Base-by-base conservation (phyloP, 2,113 vertebrate genomes). In the Mesoclemmys tuberculata region DNA sequence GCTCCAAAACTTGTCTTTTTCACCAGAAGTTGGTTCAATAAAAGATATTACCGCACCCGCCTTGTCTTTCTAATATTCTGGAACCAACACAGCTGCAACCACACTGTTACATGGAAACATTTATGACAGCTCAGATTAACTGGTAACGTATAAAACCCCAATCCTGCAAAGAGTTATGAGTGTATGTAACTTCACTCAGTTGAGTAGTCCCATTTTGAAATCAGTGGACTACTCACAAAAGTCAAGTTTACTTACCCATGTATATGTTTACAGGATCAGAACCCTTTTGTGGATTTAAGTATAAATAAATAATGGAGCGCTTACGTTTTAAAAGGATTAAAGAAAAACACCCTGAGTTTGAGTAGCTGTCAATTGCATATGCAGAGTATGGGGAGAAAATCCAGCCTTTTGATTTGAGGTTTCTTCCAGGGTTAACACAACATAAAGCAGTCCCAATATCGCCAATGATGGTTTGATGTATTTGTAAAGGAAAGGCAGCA, bases 321-420 rank as follows among this genome's bases (percentile, higher is more conserved):
- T 90, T 84, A 85, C 92, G 41, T 52, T 93, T 64, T 52, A 26
- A 82, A 14, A 87, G 82, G 31, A 92, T 94, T 94, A 92, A 96
- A 90, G 77, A 84, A 88, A 91, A 87, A 71, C 92, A 87, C 88
- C 61, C 29, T 26, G 9, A 22, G 64, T 87, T 75, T 90, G 88
- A 92, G 88, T 93, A 96, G 87, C 77, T 82, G 68, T 82, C 29
- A 58, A 87, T 93, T 96, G 14, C 13, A 82, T 58, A 85, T 81
- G 11, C 44, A 49, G 89, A 81, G 41, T 56, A 14, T 85, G 51
- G 35, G 89, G 80, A 82, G n/a, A 93, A 93, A 95, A 90, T 49
- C 89, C 44, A 92, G 24, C 48, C 95, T 77, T 96, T 96, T 96
- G 93, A 85, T 96, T 96, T 95, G 44, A 93, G 77, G 14, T 80